phyloP scores from a whole-genome alignment of 2,797 vertebrate genomes.

The Zenarchopterus dispar region DNA sequence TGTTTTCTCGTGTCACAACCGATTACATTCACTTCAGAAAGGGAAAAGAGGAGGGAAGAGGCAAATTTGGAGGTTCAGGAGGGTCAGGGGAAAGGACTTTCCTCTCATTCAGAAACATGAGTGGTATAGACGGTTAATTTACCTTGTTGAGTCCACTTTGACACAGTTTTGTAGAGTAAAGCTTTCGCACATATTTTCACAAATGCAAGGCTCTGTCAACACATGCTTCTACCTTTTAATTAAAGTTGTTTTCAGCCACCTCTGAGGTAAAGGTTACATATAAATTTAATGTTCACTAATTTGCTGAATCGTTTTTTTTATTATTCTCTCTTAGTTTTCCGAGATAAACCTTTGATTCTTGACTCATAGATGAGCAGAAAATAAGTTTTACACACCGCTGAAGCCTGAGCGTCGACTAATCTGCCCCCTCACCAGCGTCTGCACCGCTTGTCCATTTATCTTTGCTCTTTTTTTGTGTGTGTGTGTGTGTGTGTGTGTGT shows the following conservation, averaged over 20 bases:
- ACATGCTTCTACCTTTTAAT: slow-evolving; percentile 11
- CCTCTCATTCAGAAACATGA: slow-evolving; percentile 45
- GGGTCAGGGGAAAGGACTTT: slow-evolving; percentile 59
- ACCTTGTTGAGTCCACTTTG: slow-evolving; percentile 37
- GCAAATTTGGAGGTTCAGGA: slow-evolving; percentile 38
- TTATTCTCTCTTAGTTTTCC: slow-evolving; percentile 1
- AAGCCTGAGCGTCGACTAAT: slow-evolving; percentile 41
- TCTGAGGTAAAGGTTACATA: not conserved
- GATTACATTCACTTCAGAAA: slow-evolving; percentile 95
- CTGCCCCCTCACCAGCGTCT: slow-evolving; percentile 32
- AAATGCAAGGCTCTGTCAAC: not conserved
- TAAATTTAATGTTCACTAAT: slow-evolving; percentile 6
- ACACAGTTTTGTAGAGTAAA: slow-evolving; percentile 19
- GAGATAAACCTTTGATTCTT: slow-evolving; percentile 43
- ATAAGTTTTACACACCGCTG: slow-evolving; percentile 47
- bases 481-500: slow-evolving; percentile 6
- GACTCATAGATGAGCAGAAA: slow-evolving; percentile 53
- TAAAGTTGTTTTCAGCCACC: slow-evolving; percentile 3
- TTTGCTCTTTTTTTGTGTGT: slow-evolving; percentile 53
- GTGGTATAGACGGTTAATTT: slow-evolving; percentile 47
- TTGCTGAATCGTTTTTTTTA: slow-evolving; percentile 2
- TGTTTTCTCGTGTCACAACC: slow-evolving; percentile 99
- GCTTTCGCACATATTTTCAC: not conserved
- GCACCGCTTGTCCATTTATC: slow-evolving; percentile 61
- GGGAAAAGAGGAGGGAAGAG: slow-evolving; percentile 77